Conservation (phyloP, 1,140 invertebrate genomes). For the Drosophila setifemur region DNA sequence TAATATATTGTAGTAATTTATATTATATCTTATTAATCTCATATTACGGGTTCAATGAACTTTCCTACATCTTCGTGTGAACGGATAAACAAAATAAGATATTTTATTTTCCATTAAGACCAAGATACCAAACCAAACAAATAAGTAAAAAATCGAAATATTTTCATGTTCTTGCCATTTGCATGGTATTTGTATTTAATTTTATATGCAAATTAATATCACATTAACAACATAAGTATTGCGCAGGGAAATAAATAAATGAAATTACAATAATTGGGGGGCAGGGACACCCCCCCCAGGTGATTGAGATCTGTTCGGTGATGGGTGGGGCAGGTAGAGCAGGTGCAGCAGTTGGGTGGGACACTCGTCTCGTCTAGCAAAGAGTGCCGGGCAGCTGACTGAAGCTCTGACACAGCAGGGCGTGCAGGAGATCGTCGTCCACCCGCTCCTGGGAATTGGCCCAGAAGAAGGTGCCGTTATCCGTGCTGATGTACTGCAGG, state of each 20-base stretch:
- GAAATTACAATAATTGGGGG: conserved; percentile 44
- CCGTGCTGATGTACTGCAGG: conserved; percentile 73
- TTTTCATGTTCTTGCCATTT: conserved; percentile 14
- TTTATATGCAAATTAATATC: conserved; percentile 75
- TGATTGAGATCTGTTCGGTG: conserved; percentile 59
- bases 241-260: conserved; percentile 64
- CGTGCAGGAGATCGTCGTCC: conserved; percentile 73
- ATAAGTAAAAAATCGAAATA: background rate
- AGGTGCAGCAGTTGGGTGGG: background rate
- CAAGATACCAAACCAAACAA: no score
- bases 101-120: no score
- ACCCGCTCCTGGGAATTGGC: conserved; percentile 64
- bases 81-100: no score
- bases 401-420: conserved; percentile 69
- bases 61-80: no score
- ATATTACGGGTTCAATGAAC: no score
- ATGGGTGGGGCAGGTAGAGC: conserved; percentile 2
- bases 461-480: conserved; percentile 80
- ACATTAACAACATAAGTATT: conserved; percentile 75
- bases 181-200: conserved; percentile 49
- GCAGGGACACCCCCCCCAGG: conserved; percentile 18
- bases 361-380: no score
- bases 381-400: conserved; percentile 65
- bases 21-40: no score
- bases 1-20: no score